phyloP scores from a whole-genome alignment of 2,888 invertebrate genomes.

The Agonopterix heracliana region DNA sequence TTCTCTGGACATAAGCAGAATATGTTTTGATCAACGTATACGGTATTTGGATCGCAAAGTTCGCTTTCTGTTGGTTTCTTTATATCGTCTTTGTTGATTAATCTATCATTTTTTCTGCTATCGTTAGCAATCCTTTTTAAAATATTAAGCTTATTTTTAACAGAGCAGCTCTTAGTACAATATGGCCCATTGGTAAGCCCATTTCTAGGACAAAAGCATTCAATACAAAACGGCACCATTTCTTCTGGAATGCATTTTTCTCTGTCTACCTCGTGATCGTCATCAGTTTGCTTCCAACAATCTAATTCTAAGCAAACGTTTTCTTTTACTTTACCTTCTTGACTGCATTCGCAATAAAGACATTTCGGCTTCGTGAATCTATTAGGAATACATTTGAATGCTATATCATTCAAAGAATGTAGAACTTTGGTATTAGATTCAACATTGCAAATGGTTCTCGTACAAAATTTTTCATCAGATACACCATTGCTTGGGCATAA shows the following conservation, averaged over 20 bases:
- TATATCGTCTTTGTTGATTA: constrained; percentile 33
- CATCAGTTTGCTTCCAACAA: constrained; percentile 29
- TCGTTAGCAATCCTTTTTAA: constrained; percentile 42
- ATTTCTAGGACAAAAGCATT: constrained; percentile 51
- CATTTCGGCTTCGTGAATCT: constrained; percentile 48
- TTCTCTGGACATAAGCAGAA: constrained; percentile 54
- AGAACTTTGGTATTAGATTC: constrained; percentile 19
- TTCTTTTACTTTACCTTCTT: constrained; percentile 39
- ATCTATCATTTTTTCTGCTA: constrained; percentile 17
- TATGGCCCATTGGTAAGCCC: constrained; percentile 36
- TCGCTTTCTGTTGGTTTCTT: constrained; percentile 23
- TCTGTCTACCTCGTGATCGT: constrained; percentile 26
- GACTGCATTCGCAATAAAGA: constrained; percentile 50
- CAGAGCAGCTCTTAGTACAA: constrained; percentile 48
- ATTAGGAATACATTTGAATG: constrained; percentile 34
- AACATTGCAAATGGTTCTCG: constrained; percentile 29
- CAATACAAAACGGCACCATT: constrained; percentile 47
- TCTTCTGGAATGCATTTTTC: constrained; percentile 45
- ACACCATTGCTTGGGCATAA: constrained; percentile 44
- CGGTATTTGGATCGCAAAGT: constrained; percentile 38
- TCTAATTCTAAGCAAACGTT: constrained; percentile 45
- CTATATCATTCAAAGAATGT: constrained; percentile 22
- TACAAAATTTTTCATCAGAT: constrained; percentile 36
- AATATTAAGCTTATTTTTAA: constrained; percentile 42
- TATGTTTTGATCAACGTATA: constrained; percentile 41